Percentiles rank a stretch among this genome's conserved stretches.
These are phyloP conservation scores for Ophthalmolycus amberensis DNA, from an alignment of 2,113 vertebrate species.

Conservation along the genomic window DNA sequence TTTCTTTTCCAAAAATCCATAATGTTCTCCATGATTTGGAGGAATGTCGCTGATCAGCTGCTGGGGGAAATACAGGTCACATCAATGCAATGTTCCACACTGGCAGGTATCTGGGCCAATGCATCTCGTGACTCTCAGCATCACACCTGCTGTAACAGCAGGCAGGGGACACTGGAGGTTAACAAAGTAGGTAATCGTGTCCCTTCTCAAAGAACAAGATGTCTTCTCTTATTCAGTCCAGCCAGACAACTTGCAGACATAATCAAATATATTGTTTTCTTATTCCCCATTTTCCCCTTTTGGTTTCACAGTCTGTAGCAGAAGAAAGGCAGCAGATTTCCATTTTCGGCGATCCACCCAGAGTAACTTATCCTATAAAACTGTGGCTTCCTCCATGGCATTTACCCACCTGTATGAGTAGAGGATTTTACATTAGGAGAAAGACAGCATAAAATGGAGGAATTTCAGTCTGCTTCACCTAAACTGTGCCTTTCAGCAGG, in stretches of 20 bases:
- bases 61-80: constrained; percentile 48
- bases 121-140: constrained; percentile 41
- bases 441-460: neutral
- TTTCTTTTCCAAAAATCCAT: constrained; percentile 9
- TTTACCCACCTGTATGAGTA: constrained; percentile 89
- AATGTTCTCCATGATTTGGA: constrained; percentile 2
- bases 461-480: neutral
- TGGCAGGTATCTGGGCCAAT: constrained; percentile 69
- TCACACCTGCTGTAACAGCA: constrained; percentile 73
- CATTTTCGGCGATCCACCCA: constrained; percentile 20
- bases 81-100: constrained; percentile 42
- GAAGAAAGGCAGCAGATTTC: constrained; percentile 12
- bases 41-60: constrained; percentile 22
- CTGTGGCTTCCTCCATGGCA: constrained; percentile 95
- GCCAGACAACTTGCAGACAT: constrained; percentile 38
- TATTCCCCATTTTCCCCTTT: constrained; percentile 3
- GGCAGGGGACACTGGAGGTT: constrained; percentile 51
- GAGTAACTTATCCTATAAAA: constrained; percentile 89
- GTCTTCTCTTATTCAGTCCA: constrained; percentile 48
- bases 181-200: constrained; percentile 67
- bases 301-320: constrained; percentile 44
- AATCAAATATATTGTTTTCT: constrained; percentile 13
- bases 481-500: neutral
- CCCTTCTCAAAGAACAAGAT: constrained; percentile 56
- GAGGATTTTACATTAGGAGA: constrained; percentile 28